Evolutionary conservation across 2,888 invertebrate genomes (phyloP).

Genomic region (Deladenus siricidicola): DNA sequence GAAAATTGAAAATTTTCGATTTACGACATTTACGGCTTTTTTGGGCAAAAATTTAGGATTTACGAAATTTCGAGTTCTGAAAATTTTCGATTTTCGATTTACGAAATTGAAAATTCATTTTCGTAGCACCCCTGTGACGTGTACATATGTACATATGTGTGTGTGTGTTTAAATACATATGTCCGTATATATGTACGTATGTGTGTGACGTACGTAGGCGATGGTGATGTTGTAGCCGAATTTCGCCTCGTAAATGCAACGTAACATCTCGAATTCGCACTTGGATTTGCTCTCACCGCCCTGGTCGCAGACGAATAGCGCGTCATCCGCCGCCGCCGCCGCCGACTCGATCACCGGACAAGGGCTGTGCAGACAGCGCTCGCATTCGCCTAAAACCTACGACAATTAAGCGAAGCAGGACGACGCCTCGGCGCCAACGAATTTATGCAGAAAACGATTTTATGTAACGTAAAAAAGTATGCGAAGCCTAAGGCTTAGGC

Average conservation of each 20-base stretch:
- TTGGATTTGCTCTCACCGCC: slow-evolving; percentile 36
- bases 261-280: slow-evolving; percentile 50
- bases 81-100: not conserved
- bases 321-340: slow-evolving; percentile 29
- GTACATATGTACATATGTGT: too few species aligned
- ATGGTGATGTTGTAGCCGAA: slow-evolving; percentile 45
- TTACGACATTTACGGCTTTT: too few species aligned
- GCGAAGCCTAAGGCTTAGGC: too few species aligned
- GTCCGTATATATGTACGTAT: not conserved
- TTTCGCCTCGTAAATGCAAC: slow-evolving; percentile 43
- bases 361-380: slow-evolving; percentile 36
- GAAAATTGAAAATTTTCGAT: too few species aligned
- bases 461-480: too few species aligned
- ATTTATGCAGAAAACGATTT: too few species aligned
- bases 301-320: slow-evolving; percentile 44
- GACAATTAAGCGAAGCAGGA: too few species aligned
- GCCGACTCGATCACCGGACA: slow-evolving; percentile 32
- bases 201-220: slow-evolving; percentile 33
- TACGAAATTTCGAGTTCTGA: not conserved
- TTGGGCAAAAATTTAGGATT: not conserved
- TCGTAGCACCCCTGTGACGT: too few species aligned
- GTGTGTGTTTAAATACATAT: too few species aligned
- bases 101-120: not conserved
- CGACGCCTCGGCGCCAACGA: too few species aligned
- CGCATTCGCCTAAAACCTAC: slow-evolving; percentile 41